Base-by-base conservation (phyloP, 2,888 invertebrate genomes). In the Drosophila mayaguana region DNA sequence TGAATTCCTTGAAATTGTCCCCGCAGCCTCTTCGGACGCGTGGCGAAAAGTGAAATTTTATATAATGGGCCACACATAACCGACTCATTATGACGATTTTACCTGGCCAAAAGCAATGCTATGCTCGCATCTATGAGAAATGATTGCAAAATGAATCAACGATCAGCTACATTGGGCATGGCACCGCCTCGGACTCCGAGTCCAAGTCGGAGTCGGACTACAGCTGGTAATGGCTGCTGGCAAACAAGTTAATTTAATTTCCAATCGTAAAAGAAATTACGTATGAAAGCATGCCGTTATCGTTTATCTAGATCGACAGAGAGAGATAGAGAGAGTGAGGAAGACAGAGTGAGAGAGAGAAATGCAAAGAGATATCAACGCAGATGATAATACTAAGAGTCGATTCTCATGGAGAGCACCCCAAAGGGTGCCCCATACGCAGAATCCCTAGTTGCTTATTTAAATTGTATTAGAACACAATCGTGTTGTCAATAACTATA, bases 241-340 rank as follows among this genome's bases (percentile, higher is more conserved):
- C 32, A 32, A 50, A 50, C 50, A 32, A 89, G 84, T 84, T 84
- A 89, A 88, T 89, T 89, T 85, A 73, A 89, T 89, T 88, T 88
- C 83, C 84, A 89, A 77, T 86, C 83, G 88, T 83, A 88, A 88
- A 89, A 67, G 73, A 84, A 89, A 89, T 84, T 89, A 84, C 86
- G 88, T 90, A 90, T 88, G 71, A 89, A 89, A 79, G 72, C 83
- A 71, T 54, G 86, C 80, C 90, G 88, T 84, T 89, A 89, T 89
- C 86, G 83, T 73, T 89, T 81, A 84, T 82, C 80, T 63, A 56
- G 46, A 45, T 8, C 42, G 11, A 36, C 0, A 28, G 38, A 38
- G 8, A 54, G 4, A 46, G 18, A 55, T n/a, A 42, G 16, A 28
- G 3, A 12, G 16, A 28, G 36, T 22, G 43, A 22, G 16, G 36